phyloP scores from a whole-genome alignment of 2,113 vertebrate species.

The Dissostichus mawsoni region DNA sequence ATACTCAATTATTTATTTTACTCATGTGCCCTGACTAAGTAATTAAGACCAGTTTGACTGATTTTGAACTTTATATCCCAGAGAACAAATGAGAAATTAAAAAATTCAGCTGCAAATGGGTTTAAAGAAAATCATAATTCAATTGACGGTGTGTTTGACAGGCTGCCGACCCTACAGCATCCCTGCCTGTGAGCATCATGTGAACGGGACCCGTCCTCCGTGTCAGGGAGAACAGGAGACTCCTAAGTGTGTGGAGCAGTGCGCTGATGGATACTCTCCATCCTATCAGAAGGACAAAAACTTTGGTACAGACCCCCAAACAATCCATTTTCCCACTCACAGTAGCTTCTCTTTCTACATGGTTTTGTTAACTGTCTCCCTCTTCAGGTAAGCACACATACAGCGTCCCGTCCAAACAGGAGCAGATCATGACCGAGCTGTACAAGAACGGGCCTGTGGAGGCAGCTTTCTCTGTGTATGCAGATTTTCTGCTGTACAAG shows the following conservation, averaged over 20 bases:
- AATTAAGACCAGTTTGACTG: no score
- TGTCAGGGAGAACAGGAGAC: conserved; percentile 88
- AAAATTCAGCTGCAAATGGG: no score
- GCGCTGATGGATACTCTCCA: conserved; percentile 85
- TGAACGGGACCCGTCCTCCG: conserved; percentile 89
- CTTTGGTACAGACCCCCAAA: conserved; percentile 82
- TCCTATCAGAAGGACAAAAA: conserved; percentile 91
- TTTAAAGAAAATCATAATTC: not conserved
- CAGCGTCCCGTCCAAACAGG: conserved; percentile 77
- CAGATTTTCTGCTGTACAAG: conserved; percentile 91
- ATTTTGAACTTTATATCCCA: no score
- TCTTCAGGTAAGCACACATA: conserved; percentile 84
- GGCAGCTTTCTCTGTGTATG: conserved; percentile 89
- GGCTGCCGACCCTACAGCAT: conserved; percentile 93
- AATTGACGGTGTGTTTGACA: conserved; percentile 58
- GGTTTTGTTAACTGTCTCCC: not conserved
- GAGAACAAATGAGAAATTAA: no score
- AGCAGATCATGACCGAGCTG: conserved; percentile 93
- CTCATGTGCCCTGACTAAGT: no score
- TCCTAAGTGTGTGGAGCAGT: conserved; percentile 85
- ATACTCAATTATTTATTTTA: no score
- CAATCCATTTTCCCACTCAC: fast-evolving
- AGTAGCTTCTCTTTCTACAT: not conserved
- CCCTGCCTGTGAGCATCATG: conserved; percentile 92
- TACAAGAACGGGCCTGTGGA: conserved; percentile 92